These are phyloP conservation scores for Lasiommata megera DNA, from an alignment of 2,888 invertebrate species.

Conservation along the genomic window DNA sequence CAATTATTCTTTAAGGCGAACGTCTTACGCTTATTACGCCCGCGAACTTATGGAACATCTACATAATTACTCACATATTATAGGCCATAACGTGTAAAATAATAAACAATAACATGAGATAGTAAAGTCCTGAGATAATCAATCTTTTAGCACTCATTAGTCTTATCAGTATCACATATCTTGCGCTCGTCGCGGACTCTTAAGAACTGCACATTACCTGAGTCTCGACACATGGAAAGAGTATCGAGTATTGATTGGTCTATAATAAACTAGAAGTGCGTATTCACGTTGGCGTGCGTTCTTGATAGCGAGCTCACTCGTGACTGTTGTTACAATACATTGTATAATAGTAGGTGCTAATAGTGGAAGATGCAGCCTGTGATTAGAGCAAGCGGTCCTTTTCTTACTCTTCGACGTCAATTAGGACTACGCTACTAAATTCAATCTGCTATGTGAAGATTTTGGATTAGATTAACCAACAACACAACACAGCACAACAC, in stretches of 20 bases:
- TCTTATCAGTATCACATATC: not conserved
- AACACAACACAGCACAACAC: too few relatives aligned
- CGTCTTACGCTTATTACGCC: not conserved
- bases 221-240: not conserved
- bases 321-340: too few relatives aligned
- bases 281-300: not conserved
- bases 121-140: too few relatives aligned
- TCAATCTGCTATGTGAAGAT: too few relatives aligned
- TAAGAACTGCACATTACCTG: not conserved
- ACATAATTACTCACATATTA: not conserved
- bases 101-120: too few relatives aligned
- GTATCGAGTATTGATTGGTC: slow-evolving; percentile 12
- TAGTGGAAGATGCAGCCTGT: too few relatives aligned
- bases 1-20: not conserved
- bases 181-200: not conserved
- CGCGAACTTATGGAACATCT: not conserved
- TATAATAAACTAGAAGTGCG: slow-evolving; percentile 5
- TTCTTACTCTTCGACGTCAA: too few relatives aligned
- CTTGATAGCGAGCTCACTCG: too few relatives aligned
- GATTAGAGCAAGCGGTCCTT: too few relatives aligned
- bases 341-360: too few relatives aligned
- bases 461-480: too few relatives aligned
- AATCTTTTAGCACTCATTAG: not conserved
- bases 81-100: not conserved
- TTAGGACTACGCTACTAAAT: too few relatives aligned